A percentile compares a stretch with the other conserved stretches of the same genome.
phyloP scores from a whole-genome alignment of 92 coral and sea anemone species.

The Epizoanthus ramosus region DNA sequence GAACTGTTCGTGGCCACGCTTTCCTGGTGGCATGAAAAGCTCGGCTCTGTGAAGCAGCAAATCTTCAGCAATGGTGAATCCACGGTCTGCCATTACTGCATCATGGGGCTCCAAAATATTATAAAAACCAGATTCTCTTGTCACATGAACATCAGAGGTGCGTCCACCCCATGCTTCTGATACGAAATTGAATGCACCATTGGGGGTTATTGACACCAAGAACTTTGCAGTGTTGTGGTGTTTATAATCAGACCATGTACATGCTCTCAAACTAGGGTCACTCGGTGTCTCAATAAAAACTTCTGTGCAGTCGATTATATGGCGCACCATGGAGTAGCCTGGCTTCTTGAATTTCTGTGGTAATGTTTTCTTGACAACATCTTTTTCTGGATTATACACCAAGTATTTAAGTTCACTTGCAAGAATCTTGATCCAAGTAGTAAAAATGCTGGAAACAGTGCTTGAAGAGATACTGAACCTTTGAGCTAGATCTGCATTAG shows the following conservation, averaged over 20 bases:
- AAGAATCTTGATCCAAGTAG: slow-evolving; percentile 56
- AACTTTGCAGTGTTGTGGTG: slow-evolving; percentile 17
- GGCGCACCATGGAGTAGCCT: slow-evolving; percentile 52
- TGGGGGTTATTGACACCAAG: slow-evolving; percentile 13
- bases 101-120: too few species aligned
- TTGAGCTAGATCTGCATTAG: slow-evolving; percentile 59
- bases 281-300: neutral
- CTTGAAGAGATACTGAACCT: slow-evolving; percentile 42
- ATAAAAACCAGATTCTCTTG: slow-evolving; percentile 37
- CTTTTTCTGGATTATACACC: slow-evolving; percentile 56
- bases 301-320: neutral
- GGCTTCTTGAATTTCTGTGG: slow-evolving; percentile 4
- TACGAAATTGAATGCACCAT: slow-evolving; percentile 22
- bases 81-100: too few species aligned
- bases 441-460: slow-evolving; percentile 49
- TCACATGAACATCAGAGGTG: too few species aligned
- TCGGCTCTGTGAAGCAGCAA: too few species aligned
- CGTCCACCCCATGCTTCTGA: too few species aligned
- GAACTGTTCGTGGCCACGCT: slow-evolving; percentile 68
- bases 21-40: slow-evolving; percentile 65
- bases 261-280: slow-evolving; percentile 18
- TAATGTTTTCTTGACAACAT: slow-evolving; percentile 38
- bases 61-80: too few species aligned
- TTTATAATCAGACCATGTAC: slow-evolving; percentile 20
- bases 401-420: slow-evolving; percentile 57